Evolutionary conservation across 2,113 vertebrate genomes (phyloP).

Genomic region (Callopanchax toddi): DNA sequence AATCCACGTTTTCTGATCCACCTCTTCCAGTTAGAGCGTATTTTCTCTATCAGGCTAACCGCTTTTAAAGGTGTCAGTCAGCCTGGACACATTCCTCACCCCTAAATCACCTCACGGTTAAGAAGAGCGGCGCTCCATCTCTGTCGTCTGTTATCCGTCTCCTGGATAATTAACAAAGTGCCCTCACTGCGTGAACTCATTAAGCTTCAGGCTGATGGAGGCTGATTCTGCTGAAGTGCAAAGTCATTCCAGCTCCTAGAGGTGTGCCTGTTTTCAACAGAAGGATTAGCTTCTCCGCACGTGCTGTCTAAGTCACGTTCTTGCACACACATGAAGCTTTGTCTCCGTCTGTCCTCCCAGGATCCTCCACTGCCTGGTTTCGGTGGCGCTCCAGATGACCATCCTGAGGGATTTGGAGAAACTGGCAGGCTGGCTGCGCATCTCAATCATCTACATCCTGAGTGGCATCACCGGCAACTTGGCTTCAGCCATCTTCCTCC

Average conservation of each 20-base stretch:
- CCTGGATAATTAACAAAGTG: conserved; percentile 72
- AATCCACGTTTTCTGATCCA: not conserved
- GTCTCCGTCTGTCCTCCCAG: conserved; percentile 76
- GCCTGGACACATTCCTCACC: conserved; percentile 34
- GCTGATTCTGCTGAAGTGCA: conserved; percentile 45
- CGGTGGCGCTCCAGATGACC: conserved; percentile 98
- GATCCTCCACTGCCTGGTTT: conserved; percentile 98
- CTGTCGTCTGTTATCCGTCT: conserved; percentile 47
- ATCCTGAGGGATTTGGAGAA: conserved; percentile 97
- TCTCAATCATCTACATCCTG: conserved; percentile 97
- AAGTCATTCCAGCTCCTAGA: conserved; percentile 35
- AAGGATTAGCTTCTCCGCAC: conserved; percentile 57
- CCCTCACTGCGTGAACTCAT: conserved; percentile 50
- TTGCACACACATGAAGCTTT: conserved; percentile 10
- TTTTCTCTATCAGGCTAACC: not conserved
- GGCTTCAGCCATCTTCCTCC: conserved; percentile 96
- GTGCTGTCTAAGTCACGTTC: conserved; percentile 24
- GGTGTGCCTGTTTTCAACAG: conserved; percentile 32
- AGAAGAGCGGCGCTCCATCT: conserved; percentile 42
- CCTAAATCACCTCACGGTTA: conserved; percentile 27
- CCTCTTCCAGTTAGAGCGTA: not conserved
- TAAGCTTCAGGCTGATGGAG: conserved; percentile 52
- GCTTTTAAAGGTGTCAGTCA: conserved; percentile 24
- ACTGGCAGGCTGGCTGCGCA: conserved; percentile 96
- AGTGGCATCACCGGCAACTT: conserved; percentile 97